phyloP scores from a whole-genome alignment of 2,797 vertebrate genomes.

The Pteronotus mesoamericanus region DNA sequence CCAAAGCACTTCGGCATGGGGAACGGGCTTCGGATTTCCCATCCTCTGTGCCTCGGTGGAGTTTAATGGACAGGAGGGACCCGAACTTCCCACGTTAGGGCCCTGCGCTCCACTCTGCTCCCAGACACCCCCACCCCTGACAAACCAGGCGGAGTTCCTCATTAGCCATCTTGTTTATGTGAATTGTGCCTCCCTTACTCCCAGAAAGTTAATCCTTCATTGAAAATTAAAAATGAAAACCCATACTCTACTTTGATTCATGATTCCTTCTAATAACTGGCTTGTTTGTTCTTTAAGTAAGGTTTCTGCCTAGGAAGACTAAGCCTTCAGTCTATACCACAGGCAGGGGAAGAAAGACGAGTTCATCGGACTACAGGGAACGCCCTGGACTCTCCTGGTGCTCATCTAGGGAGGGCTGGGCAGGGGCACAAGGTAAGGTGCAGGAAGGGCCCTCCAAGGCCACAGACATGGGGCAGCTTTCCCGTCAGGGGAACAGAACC shows the following conservation, averaged over 20 bases:
- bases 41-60: not conserved
- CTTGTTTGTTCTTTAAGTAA: not conserved
- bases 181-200: not conserved
- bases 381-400: not conserved
- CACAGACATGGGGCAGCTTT: not conserved
- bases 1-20: not conserved
- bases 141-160: not conserved
- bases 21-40: not conserved
- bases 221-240: constrained; percentile 30
- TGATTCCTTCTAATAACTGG: not conserved
- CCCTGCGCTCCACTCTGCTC: not conserved
- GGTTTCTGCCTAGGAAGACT: not conserved
- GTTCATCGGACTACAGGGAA: not conserved
- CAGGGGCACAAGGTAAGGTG: not conserved
- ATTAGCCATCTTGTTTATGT: not conserved
- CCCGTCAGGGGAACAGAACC: not conserved
- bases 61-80: not conserved
- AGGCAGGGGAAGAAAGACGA: not conserved
- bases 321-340: not conserved
- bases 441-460: not conserved
- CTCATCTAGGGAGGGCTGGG: not conserved
- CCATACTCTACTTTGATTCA: not conserved
- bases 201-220: not conserved
- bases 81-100: not conserved
- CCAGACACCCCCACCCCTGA: not conserved